These are phyloP conservation scores for Amphipyra berbera DNA, from an alignment of 2,888 invertebrate genomes.

Conservation along the genomic window DNA sequence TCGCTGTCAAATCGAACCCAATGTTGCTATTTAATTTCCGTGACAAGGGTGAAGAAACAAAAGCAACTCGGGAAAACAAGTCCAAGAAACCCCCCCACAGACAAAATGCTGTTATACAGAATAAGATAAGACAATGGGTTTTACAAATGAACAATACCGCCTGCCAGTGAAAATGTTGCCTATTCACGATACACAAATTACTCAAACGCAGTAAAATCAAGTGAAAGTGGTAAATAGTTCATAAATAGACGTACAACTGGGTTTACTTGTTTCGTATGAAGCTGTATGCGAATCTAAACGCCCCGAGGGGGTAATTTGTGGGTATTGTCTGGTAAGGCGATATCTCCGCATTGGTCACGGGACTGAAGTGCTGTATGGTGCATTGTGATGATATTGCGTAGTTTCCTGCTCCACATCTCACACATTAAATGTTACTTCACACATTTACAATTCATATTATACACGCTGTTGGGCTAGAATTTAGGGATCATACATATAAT, in stretches of 20 bases:
- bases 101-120: constrained; percentile 27
- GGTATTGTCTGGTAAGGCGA: constrained; percentile 74
- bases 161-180: constrained; percentile 25
- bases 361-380: constrained; percentile 42
- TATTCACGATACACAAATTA: constrained; percentile 32
- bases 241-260: constrained; percentile 66
- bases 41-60: constrained; percentile 24
- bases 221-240: constrained; percentile 75
- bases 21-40: constrained; percentile 32
- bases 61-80: constrained; percentile 12
- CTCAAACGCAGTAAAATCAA: constrained; percentile 43
- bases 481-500: not conserved
- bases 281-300: constrained; percentile 61
- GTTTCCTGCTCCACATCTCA: constrained; percentile 18
- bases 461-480: not conserved
- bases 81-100: not conserved
- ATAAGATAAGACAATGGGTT: constrained; percentile 23
- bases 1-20: constrained; percentile 18
- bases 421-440: constrained; percentile 13
- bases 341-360: constrained; percentile 74
- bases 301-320: constrained; percentile 75
- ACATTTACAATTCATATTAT: constrained; percentile 3
- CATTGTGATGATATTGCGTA: constrained; percentile 20
- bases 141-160: constrained; percentile 29
- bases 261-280: constrained; percentile 65